These are phyloP conservation scores for Geotrupes spiniger DNA, from an alignment of 2,888 invertebrate species.

Conservation along the genomic window DNA sequence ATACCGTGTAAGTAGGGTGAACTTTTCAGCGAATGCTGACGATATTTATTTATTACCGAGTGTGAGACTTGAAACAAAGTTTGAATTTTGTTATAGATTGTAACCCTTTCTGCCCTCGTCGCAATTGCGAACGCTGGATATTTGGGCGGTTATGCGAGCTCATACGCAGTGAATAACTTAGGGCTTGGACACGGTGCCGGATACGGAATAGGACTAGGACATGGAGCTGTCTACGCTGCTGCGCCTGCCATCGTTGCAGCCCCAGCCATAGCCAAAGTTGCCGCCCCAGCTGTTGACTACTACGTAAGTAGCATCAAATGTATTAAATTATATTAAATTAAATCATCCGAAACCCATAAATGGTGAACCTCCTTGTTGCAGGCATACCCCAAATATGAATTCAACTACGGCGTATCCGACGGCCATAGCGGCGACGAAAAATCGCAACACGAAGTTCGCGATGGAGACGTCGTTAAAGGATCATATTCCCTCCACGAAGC, in stretches of 20 bases:
- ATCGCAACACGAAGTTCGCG: conserved; percentile 52
- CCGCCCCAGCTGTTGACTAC: conserved; percentile 45
- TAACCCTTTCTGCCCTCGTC: conserved; percentile 43
- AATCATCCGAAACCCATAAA: too few species aligned
- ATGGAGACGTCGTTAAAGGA: conserved; percentile 63
- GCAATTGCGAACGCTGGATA: conserved; percentile 53
- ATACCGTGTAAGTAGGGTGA: too few species aligned
- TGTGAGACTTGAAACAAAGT: conserved; percentile 2
- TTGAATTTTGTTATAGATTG: conserved; percentile 32
- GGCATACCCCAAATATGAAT: conserved; percentile 62
- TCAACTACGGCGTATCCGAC: conserved; percentile 64
- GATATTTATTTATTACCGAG: too few species aligned
- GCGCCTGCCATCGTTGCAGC: conserved; percentile 41
- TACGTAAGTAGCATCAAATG: conserved; percentile 34
- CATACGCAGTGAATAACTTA: conserved; percentile 14
- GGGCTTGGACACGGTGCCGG: conserved; percentile 9
- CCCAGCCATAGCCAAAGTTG: conserved; percentile 38
- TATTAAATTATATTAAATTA: too few species aligned
- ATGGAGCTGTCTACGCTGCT: not conserved
- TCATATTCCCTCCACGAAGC: conserved; percentile 53
- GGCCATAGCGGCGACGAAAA: conserved; percentile 58
- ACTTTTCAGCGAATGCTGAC: too few species aligned
- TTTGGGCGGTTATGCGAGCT: conserved; percentile 40
- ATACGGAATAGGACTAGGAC: conserved; percentile 3
- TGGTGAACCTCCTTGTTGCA: conserved; percentile 17